Conservation (phyloP, 2,797 vertebrate genomes). For the Brachyalestes nurse region DNA sequence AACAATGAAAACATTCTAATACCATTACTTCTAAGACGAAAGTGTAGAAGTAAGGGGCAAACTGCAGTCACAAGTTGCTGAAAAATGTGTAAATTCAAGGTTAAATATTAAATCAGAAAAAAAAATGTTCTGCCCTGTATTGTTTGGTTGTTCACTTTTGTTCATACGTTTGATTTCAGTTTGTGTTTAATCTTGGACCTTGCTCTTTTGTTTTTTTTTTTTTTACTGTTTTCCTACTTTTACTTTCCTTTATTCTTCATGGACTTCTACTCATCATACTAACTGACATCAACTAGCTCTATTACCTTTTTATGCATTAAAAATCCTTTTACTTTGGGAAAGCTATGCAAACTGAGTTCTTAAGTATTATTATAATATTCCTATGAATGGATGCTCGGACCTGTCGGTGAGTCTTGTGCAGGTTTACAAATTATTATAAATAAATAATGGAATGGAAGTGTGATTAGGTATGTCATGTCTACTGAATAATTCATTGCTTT, state of each 20-base stretch:
- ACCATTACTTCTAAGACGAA: too few relatives aligned
- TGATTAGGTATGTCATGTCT: background rate
- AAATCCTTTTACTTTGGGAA: background rate
- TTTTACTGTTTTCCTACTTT: background rate
- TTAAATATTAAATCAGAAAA: too few relatives aligned
- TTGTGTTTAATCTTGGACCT: background rate
- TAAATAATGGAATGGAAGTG: background rate
- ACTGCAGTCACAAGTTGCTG: too few relatives aligned
- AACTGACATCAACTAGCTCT: background rate
- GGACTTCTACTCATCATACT: background rate
- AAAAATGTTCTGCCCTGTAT: too few relatives aligned
- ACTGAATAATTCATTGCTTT: conserved; percentile 53
- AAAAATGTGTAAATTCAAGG: too few relatives aligned
- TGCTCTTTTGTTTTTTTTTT: background rate
- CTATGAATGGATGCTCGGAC: too few relatives aligned
- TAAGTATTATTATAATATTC: too few relatives aligned
- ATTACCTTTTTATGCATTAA: background rate
- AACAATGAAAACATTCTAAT: too few relatives aligned
- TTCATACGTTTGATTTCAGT: background rate
- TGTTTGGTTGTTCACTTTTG: background rate
- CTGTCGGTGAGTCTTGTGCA: too few relatives aligned
- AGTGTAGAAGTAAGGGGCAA: too few relatives aligned
- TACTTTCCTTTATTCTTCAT: background rate
- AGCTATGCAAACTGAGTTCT: background rate
- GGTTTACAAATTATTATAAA: too few relatives aligned